A percentile compares a stretch with the other conserved stretches of the same genome.
Evolutionary conservation across 2,797 vertebrate species (phyloP).

Genomic region (Acipenser ruthenus): DNA sequence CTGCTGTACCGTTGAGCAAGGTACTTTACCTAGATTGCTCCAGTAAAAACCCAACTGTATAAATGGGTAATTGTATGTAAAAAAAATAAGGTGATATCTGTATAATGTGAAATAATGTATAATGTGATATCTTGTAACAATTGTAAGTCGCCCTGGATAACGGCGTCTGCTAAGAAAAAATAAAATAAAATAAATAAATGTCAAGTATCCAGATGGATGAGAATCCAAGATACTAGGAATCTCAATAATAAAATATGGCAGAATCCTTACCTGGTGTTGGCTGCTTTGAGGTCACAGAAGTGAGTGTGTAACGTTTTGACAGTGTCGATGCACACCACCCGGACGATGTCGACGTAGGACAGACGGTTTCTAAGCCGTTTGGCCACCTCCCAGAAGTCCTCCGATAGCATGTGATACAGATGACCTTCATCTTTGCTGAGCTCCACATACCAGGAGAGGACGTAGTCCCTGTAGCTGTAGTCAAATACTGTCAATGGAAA

Average conservation of each 20-base stretch:
- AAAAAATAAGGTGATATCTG: no score
- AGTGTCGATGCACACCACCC: constrained; percentile 82
- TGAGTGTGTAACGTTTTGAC: constrained; percentile 82
- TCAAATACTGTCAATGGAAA: constrained; percentile 73
- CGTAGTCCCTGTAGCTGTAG: constrained; percentile 90
- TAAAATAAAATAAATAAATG: no score
- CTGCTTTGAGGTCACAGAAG: constrained; percentile 92
- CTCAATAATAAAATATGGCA: background rate
- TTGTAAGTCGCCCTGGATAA: no score
- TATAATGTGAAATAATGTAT: no score
- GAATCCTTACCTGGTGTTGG: constrained; percentile 74
- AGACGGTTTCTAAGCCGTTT: constrained; percentile 76
- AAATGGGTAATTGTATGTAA: no score
- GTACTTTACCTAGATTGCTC: no score
- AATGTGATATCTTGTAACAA: no score
- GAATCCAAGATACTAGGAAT: background rate
- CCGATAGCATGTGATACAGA: constrained; percentile 84
- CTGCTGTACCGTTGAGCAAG: no score
- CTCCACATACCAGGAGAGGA: constrained; percentile 86
- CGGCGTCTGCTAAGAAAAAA: no score
- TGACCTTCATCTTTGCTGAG: constrained; percentile 86
- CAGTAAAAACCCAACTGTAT: no score
- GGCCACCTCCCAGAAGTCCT: constrained; percentile 92
- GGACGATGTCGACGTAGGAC: constrained; percentile 81
- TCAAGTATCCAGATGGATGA: background rate